Evolutionary conservation across 2,797 vertebrate species (phyloP).

Genomic region (Hylomyscus alleni): DNA sequence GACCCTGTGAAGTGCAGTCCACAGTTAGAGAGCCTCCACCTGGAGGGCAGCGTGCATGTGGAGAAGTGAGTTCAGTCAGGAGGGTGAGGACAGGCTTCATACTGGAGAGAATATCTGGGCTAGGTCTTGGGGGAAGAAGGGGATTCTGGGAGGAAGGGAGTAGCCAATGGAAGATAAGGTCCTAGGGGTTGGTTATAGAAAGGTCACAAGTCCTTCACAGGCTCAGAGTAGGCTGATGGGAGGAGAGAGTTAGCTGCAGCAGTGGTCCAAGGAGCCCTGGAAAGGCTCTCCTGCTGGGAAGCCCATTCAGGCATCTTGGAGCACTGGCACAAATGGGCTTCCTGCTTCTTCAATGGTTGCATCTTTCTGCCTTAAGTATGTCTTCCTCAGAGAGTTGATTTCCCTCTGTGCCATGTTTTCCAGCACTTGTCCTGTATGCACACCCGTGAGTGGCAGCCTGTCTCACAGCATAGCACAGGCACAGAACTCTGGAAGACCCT

Average conservation of each 20-base stretch:
- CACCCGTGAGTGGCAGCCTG: neutral
- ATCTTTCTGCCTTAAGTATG: neutral
- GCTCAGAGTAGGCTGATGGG: neutral
- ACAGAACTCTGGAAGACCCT: neutral
- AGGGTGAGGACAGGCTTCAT: neutral
- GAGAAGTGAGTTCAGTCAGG: neutral
- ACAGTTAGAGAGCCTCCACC: neutral
- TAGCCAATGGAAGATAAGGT: neutral
- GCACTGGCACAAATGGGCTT: too few species aligned
- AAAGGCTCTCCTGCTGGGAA: neutral
- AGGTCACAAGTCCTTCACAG: neutral
- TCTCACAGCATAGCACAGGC: neutral
- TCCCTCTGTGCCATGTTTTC: neutral
- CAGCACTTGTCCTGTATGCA: neutral
- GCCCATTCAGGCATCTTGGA: neutral
- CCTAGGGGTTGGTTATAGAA: neutral
- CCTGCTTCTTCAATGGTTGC: neutral
- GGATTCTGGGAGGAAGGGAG: neutral
- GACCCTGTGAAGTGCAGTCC: neutral
- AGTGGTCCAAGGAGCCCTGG: neutral
- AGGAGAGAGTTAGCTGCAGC: neutral
- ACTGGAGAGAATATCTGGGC: neutral
- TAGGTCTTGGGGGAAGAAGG: neutral
- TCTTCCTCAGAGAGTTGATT: neutral
- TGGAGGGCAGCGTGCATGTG: neutral